Percentiles rank a stretch among this genome's conserved stretches.
These are phyloP conservation scores for Bos javanicus DNA, from an alignment of 2,113 vertebrate species.

Conservation along the genomic window DNA sequence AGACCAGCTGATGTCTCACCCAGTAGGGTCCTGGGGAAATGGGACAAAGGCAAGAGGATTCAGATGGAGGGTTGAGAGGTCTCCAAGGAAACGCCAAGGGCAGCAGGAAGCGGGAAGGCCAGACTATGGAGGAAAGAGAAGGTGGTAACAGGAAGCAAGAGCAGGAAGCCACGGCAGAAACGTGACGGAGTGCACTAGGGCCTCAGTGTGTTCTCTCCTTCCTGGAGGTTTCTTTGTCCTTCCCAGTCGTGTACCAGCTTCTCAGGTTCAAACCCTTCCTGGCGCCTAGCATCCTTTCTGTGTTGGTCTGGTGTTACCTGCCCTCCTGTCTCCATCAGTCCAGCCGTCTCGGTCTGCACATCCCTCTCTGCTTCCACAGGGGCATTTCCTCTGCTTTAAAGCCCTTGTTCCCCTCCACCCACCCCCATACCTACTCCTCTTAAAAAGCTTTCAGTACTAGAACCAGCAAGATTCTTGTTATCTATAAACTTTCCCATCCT, in stretches of 20 bases:
- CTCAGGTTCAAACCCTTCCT: background rate
- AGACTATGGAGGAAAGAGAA: background rate
- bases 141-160: background rate
- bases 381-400: background rate
- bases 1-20: background rate
- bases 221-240: background rate
- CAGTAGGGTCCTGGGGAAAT: background rate
- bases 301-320: background rate
- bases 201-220: background rate
- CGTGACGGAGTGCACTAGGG: background rate
- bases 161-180: background rate
- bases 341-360: background rate
- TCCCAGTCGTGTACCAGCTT: background rate
- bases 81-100: background rate
- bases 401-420: background rate
- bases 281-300: background rate
- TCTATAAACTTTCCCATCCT: background rate
- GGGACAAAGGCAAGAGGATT: background rate
- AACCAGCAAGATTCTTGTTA: background rate
- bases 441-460: background rate
- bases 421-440: background rate
- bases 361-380: background rate
- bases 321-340: background rate
- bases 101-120: background rate
- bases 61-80: background rate